A percentile compares a stretch with the other conserved stretches of the same genome.
Conservation (phyloP, 1,140 invertebrate species). For the Lordiphosa collinella region DNA sequence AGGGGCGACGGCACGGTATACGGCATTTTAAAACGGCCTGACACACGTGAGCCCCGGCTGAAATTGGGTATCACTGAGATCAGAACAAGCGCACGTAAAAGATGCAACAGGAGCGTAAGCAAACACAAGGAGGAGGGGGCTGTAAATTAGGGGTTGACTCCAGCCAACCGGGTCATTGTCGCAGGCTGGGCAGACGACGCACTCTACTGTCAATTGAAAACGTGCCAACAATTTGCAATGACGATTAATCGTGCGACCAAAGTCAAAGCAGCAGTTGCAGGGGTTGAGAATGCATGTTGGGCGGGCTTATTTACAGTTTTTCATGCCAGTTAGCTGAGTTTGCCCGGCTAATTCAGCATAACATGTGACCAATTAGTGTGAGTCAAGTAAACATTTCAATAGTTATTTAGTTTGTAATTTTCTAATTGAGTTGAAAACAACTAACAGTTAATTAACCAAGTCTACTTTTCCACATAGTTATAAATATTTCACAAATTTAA, state of each 20-base stretch:
- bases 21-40: conserved; percentile 66
- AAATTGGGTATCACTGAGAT: conserved; percentile 33
- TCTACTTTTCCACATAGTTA: no score
- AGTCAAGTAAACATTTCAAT: no score
- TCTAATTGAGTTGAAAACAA: no score
- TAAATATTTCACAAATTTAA: no score
- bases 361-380: no score
- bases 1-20: conserved; percentile 1
- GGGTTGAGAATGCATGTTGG: conserved; percentile 25
- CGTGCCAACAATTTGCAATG: conserved; percentile 79
- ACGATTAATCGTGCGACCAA: conserved; percentile 77
- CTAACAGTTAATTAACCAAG: no score
- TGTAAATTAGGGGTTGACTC: conserved; percentile 71
- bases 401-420: no score
- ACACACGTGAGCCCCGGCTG: conserved; percentile 46
- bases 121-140: conserved; percentile 32
- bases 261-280: conserved; percentile 31
- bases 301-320: no score
- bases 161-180: conserved; percentile 10
- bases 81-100: conserved; percentile 56
- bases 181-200: conserved; percentile 3
- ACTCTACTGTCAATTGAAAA: conserved; percentile 78
- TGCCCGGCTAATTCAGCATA: no score
- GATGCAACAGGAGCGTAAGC: conserved; percentile 69
- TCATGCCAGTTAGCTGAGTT: no score